These are phyloP conservation scores for Corythaixoides concolor DNA, from an alignment of 2,113 vertebrate species.

Conservation along the genomic window DNA sequence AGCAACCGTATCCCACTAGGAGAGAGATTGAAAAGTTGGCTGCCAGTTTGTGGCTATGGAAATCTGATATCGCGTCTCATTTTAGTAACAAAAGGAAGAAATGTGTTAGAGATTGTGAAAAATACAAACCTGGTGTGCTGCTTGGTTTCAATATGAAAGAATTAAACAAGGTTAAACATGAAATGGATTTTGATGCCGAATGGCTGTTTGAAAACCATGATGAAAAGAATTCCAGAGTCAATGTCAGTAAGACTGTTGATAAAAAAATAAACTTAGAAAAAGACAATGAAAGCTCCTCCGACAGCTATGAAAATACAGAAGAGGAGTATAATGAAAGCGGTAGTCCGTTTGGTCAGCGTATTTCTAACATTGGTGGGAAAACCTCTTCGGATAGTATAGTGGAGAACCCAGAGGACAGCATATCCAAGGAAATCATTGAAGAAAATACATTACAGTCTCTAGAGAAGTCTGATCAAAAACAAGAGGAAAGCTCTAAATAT, in stretches of 20 bases:
- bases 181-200: conserved; percentile 82
- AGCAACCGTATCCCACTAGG: conserved; percentile 87
- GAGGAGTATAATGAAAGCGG: conserved; percentile 77
- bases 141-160: conserved; percentile 96
- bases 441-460: conserved; percentile 44
- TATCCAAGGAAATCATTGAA: conserved; percentile 62
- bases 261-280: conserved; percentile 78
- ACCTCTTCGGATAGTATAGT: neutral
- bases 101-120: conserved; percentile 89
- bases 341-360: conserved; percentile 65
- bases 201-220: conserved; percentile 80
- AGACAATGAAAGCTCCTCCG: conserved; percentile 78
- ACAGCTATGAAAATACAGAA: conserved; percentile 76
- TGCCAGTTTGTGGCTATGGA: conserved; percentile 94
- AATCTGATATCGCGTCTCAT: conserved; percentile 92
- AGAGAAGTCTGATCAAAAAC: conserved; percentile 74
- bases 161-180: conserved; percentile 85
- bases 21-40: conserved; percentile 94
- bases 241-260: conserved; percentile 82
- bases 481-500: conserved; percentile 64
- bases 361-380: conserved; percentile 67
- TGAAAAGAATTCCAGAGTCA: conserved; percentile 85
- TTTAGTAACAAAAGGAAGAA: conserved; percentile 91
- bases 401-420: conserved; percentile 63
- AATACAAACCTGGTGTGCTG: conserved; percentile 82